A percentile compares a stretch with the other conserved stretches of the same genome.
These are phyloP conservation scores for Podiceps cristatus DNA, from an alignment of 2,113 vertebrate species.

Conservation along the genomic window DNA sequence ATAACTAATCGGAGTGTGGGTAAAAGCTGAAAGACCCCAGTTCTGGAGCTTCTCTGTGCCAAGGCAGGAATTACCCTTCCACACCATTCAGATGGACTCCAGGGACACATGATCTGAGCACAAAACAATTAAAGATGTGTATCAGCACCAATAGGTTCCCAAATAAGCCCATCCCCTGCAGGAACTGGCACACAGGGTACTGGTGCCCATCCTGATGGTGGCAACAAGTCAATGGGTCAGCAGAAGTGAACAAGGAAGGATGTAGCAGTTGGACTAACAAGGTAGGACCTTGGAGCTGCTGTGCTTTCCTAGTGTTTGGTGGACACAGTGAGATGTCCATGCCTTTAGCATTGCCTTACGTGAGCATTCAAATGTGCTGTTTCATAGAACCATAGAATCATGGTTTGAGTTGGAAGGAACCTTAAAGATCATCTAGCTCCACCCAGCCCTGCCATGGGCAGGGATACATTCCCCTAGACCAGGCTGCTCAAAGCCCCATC, in stretches of 20 bases:
- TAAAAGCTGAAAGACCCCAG: neutral
- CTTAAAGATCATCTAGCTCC: too few relatives aligned
- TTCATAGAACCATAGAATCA: neutral
- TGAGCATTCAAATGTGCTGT: neutral
- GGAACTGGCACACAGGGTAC: neutral
- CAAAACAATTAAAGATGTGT: neutral
- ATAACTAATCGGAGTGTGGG: neutral
- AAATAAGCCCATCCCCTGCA: neutral
- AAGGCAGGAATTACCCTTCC: neutral
- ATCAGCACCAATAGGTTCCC: neutral
- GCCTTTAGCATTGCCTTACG: neutral
- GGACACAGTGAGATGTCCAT: neutral
- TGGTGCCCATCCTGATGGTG: neutral
- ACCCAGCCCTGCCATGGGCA: too few relatives aligned
- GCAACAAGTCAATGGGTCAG: rapidly evolving
- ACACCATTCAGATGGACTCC: neutral
- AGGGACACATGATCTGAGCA: neutral
- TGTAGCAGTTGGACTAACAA: neutral
- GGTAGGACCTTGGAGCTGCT: neutral
- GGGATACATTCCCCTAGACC: too few relatives aligned
- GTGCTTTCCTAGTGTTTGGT: neutral
- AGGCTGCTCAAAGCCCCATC: too few relatives aligned
- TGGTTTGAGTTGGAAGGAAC: too few relatives aligned
- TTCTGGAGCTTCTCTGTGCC: neutral
- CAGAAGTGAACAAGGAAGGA: neutral